Evolutionary conservation across 1,140 invertebrate genomes (phyloP), one percentile per base, ranked within the genome.

Genomic region (Aphidius ervi): DNA sequence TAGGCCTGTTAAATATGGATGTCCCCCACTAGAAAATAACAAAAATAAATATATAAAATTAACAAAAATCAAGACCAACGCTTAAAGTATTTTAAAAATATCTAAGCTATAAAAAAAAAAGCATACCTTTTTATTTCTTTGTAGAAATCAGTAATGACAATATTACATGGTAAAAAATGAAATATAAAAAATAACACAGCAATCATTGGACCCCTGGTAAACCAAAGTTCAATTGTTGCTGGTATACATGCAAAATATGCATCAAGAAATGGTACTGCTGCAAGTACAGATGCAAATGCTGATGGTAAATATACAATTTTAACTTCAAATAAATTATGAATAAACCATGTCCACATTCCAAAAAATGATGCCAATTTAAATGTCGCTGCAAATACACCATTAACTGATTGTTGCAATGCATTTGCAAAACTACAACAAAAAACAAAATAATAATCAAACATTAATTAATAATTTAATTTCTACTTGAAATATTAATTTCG

Each of bases 321-420:
- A 1, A 97, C 90, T 66, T 92, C 90, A 76, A 99, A 99, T 3
- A 99, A 75, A 65, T 94, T 95, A 72, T 99, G 96, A 52, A 96
- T 92, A 41, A 99, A 86, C 94, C 96, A 99, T 0, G 97, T 99
- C 87, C 96, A 99, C 59, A 99, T 81, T 1, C 95, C 96, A 75
- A 99, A 98, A 80, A 99, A 99, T 0, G 91, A 84, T 5, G 94
- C 92, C 85, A 99, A 94, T 82, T 99, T 99, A 62, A 98, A 91
- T 1, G 95, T 97, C 0, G 95, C 95, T 48, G 91, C 87, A 72
- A 99, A 95, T 4, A 99, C 88, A 49, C 87, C 87, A 65, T 89
- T 88, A 23, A 89, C 85, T 2, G 87, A 86, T 62, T 87, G 87
- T 62, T 88, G 88, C 1, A 88, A 68, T 10, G 94, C 92, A 50